These are phyloP conservation scores for Chlorops oryzae DNA, from an alignment of 1,140 invertebrate genomes.

Conservation along the genomic window DNA sequence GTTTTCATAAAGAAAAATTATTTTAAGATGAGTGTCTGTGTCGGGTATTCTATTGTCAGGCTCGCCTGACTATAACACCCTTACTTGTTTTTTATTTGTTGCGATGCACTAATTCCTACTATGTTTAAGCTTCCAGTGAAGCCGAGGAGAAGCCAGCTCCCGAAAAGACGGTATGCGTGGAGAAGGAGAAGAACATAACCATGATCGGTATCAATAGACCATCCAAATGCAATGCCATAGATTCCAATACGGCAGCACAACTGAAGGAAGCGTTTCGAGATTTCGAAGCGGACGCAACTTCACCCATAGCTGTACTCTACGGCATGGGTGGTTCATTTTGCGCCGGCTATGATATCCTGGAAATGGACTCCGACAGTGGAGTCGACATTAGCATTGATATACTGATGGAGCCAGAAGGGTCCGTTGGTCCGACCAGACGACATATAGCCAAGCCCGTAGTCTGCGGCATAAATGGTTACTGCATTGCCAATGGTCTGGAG, in stretches of 20 bases:
- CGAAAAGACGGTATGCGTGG: constrained; percentile 21
- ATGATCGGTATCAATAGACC: constrained; percentile 83
- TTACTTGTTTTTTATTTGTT: too few species aligned
- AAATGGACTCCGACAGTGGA: constrained; percentile 49
- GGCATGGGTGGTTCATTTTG: constrained; percentile 87
- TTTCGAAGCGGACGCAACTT: constrained; percentile 69
- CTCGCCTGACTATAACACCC: too few species aligned
- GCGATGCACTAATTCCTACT: too few species aligned
- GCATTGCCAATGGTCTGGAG: constrained; percentile 83
- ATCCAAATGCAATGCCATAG: constrained; percentile 71
- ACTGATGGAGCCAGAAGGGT: constrained; percentile 34
- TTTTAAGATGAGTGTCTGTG: too few species aligned
- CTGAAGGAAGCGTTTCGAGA: constrained; percentile 65
- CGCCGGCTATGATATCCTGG: constrained; percentile 77
- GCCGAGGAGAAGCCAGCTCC: neutral
- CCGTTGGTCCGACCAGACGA: constrained; percentile 52
- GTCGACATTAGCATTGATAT: constrained; percentile 39
- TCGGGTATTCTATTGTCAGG: too few species aligned
- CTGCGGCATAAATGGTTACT: constrained; percentile 79
- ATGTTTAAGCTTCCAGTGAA: too few species aligned
- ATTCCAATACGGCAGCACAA: constrained; percentile 58
- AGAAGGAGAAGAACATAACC: constrained; percentile 56
- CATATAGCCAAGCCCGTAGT: constrained; percentile 75
- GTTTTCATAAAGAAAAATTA: too few species aligned
- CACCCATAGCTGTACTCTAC: constrained; percentile 70